Base-by-base conservation (phyloP, 2,113 vertebrate species). In the Mesoclemmys tuberculata region DNA sequence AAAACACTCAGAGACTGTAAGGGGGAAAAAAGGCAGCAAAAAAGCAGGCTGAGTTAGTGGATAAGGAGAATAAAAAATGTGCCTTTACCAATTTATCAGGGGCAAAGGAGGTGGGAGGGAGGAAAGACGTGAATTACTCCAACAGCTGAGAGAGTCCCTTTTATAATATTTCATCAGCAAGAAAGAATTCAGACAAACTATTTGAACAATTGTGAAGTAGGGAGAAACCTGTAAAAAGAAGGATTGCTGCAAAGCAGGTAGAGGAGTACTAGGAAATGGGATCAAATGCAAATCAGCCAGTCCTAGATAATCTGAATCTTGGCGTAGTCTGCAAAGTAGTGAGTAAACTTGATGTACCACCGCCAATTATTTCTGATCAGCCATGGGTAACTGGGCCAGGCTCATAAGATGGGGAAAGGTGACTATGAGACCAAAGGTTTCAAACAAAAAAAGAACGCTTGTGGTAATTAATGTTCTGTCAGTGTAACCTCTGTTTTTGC, bases 11-110 rank as follows among this genome's bases (percentile, higher is more conserved):
- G 49, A 91, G 89, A 89, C 83, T 90, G 61, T 46, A 0, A 24
- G 88, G 49, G 87, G 91, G 86, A 52, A 90, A 84, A 88, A 88
- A 55, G 77, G 56, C 93, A 91, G 55, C 35, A 92, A 87, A 91
- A 89, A 92, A 35, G 5, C 13, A 27, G 44, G 0, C 75, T 92
- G 90, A 89, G 48, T 68, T 74, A 82, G 29, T 31, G 89, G 93
- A 86, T 26, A 89, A 94, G 81, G 71, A 82, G 56, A 61, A 55
- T 2, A 85, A 92, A 5, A 95, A 90, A 86, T 82, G 48, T 49
- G 55, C 41, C 85, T 84, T 88, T 77, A 55, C 81, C 29, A 4
- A 35, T 1, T 12, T 61, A 87, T 35, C 0, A 0, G 71, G 80
- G 87, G 85, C 64, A 90, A 58, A 86, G 89, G 80, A 74, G 79